Evolutionary conservation across 2,888 invertebrate species (phyloP), one percentile per base, ranked within the genome.

Genomic region (Crepidodera aurea): DNA sequence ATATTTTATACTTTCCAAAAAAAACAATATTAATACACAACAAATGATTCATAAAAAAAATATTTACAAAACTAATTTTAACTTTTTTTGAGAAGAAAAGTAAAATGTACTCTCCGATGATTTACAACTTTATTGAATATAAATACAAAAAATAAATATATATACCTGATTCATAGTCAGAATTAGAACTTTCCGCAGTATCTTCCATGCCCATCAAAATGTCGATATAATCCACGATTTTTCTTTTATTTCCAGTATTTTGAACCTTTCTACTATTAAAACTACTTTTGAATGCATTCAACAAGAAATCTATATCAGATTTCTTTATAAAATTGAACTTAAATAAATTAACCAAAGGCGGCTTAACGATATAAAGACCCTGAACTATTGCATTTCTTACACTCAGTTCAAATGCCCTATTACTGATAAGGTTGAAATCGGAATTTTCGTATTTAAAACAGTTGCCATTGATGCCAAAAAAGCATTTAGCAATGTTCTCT

Each of bases 171-270:
- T 10, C 50, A n/a, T 10, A 42, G 13, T 22, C 22, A 22, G 22
- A 22, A 2, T 22, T 6, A 4, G 22, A 22, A 22, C 3, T 22
- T 4, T 6, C 22, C 2, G 2, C 6, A 22, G 22, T 22, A 22
- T 51, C 54, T 12, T 29, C 32, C 7, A 51, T 27, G 2, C 60
- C 54, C 15, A 63, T 12, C 10, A 65, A n/a, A n/a, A 84, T 82
- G 73, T 85, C 85, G 1, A 86, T 83, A 64, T 85, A 83, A 71
- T 86, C 86, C 0, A 85, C 84, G 1, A 84, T 82, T 66, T 83
- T 65, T 69, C 67, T 46, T 19, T 69, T 62, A 1, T 37, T 59
- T 6, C 54, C 42, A 48, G 71, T 66, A 48, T 78, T 63, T 0
- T 80, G 77, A 5, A 16, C 15, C 51, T 56, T 80, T 68, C 2